Base-by-base conservation (phyloP, 2,888 invertebrate species). In the Lymantria monacha region DNA sequence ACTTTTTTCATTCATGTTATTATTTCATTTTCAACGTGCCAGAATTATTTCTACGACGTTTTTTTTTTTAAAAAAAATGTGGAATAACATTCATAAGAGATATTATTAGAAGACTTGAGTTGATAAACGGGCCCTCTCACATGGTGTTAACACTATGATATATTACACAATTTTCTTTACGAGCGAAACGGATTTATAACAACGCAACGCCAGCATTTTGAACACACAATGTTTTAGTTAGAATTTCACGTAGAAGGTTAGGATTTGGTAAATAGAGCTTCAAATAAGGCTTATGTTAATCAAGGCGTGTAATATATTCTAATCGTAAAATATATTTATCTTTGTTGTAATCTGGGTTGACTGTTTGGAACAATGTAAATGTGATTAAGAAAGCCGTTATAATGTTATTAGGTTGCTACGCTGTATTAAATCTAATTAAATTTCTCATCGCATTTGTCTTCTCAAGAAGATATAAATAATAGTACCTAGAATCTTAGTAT, bases 161-260 rank as follows among this genome's bases (percentile, higher is more conserved):
- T 85, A 84, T 82, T 82, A 79, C 79, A 85, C 85, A 87, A 87
- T 87, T 85, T 87, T 87, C 85, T 85, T 86, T 81, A 81, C 83
- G 82, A 79, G 83, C 78, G 68, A 76, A 83, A 79, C 76, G 83
- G 81, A 86, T 87, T 84, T 86, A 81, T 78, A 74, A 72, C 74
- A 78, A 72, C 72, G 77, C 70, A 71, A 67, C 70, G 63, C 60
- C 57, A 72, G 71, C 74, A 66, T 71, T 77, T 75, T 69, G 70
- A 72, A 69, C 74, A 74, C 69, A 77, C 74, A 74, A 58, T 57
- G 59, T 65, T 65, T 56, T 46, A 57, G 51, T 55, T 53, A 51
- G 54, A 61, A 63, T 61, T 70, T 63, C 61, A 61, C 57, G 59
- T 44, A 59, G 49, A 47, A 53, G 44, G 49, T 53, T 55, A 55